Base-by-base conservation (phyloP, 2,797 vertebrate species). In the Merluccius polli region DNA sequence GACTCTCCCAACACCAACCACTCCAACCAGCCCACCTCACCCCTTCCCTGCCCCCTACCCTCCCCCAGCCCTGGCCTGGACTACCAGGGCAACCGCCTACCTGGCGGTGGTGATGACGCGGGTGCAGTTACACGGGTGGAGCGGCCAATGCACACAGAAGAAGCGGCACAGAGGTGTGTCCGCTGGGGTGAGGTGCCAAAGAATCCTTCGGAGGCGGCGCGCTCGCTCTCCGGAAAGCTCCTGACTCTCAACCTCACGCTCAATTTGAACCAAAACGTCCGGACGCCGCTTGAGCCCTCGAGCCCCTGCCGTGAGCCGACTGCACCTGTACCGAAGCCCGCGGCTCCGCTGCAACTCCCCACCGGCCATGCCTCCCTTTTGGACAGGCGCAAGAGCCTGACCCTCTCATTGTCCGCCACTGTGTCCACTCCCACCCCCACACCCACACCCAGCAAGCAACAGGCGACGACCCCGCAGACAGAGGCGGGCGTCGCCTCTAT, bases 301-400 rank as follows among this genome's bases (percentile, higher is more conserved):
- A 24, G n/a, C 24, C 24, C 59, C 59, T 32, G 76, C 10, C 15
- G 21, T 4, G 15, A 72, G 44, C 24, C 1, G 63, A 4, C 72
- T 32, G 44, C 75, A 7, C 67, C 75, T 44, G 83, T 76, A 74
- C 75, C 76, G 29, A 90, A 85, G 77, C 86, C 90, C 67, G 48
- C 21, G 9, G 52, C 77, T 32, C 74, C 80, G 36, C 86, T 89
- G 69, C 91, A 89, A 70, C 79, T 90, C 78, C 87, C 88, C 73
- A 80, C 79, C 72, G 75, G 44, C 73, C 74, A 85, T 13, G 72
- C 74, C 27, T 92, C 92, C 73, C 79, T 93, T 1, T 74, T 80
- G 0, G 93, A 94, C 33, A 94, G 92, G 77, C 90, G 93, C 9
- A 92, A 90, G 86, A 91, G 87, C 59, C 92, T 95, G 73, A 90